These are phyloP conservation scores for Theristicus caerulescens DNA, from an alignment of 2,113 vertebrate species.

Conservation along the genomic window DNA sequence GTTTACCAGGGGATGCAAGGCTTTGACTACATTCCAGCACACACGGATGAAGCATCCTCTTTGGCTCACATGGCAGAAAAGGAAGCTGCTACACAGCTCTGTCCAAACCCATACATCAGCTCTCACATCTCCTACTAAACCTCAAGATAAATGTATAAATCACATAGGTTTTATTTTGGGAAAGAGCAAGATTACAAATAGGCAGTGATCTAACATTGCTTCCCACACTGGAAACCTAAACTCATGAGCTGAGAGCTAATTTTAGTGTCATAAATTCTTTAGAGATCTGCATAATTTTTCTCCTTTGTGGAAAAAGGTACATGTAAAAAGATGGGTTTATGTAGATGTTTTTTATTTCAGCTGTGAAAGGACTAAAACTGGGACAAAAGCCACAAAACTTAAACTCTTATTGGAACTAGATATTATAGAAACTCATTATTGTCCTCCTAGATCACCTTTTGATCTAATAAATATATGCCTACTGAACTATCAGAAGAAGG, in stretches of 20 bases:
- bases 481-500: not conserved
- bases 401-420: not conserved
- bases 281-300: not conserved
- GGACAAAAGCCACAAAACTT: not conserved
- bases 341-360: not conserved
- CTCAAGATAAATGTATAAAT: slow-evolving; percentile 13
- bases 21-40: not conserved
- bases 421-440: not conserved
- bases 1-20: not conserved
- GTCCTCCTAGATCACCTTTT: not conserved
- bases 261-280: slow-evolving; percentile 13
- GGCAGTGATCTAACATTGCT: slow-evolving; percentile 28
- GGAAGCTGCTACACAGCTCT: not conserved
- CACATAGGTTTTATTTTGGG: slow-evolving; percentile 12
- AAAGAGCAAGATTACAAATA: slow-evolving; percentile 42
- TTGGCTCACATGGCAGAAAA: not conserved
- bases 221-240: slow-evolving; percentile 48
- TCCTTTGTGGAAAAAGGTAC: not conserved
- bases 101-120: not conserved
- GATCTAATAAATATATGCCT: not conserved
- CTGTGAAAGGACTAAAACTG: not conserved
- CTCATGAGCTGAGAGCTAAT: not conserved
- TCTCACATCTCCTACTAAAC: not conserved
- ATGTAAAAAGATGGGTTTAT: not conserved
- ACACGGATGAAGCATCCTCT: not conserved